Conservation (phyloP, 2,888 invertebrate genomes). For the Cryptops parisi region DNA sequence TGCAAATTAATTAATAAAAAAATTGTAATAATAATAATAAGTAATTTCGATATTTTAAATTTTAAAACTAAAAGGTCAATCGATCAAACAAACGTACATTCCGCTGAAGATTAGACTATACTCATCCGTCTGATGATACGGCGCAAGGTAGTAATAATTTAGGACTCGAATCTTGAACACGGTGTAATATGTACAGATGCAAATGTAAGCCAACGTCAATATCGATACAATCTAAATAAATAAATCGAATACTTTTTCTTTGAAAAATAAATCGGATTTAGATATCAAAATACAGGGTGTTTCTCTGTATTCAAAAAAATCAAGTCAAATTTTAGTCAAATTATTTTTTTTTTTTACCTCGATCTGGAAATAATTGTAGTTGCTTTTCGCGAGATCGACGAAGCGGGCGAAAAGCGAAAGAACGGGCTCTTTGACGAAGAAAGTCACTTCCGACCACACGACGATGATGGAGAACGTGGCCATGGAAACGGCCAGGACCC, state of each 20-base stretch:
- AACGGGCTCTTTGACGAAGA: constrained; percentile 83
- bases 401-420: constrained; percentile 94
- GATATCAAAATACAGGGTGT: background rate
- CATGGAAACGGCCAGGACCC: constrained; percentile 52
- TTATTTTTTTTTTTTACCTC: constrained; percentile 47
- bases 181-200: constrained; percentile 96
- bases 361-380: constrained; percentile 84
- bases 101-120: constrained; percentile 98
- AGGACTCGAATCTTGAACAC: constrained; percentile 90
- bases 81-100: constrained; percentile 64
- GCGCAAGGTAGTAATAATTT: constrained; percentile 92
- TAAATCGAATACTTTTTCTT: too few relatives aligned
- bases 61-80: background rate
- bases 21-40: background rate
- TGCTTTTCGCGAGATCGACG: constrained; percentile 59
- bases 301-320: background rate
- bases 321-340: too few relatives aligned
- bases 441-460: constrained; percentile 99
- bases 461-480: constrained; percentile 72
- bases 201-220: constrained; percentile 80
- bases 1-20: background rate
- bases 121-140: constrained; percentile 96
- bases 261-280: too few relatives aligned
- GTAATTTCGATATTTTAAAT: background rate
- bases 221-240: constrained; percentile 64